Evolutionary conservation across 2,888 invertebrate species (phyloP), one percentile per base, ranked within the genome.

Genomic region (Calameuta idolon): DNA sequence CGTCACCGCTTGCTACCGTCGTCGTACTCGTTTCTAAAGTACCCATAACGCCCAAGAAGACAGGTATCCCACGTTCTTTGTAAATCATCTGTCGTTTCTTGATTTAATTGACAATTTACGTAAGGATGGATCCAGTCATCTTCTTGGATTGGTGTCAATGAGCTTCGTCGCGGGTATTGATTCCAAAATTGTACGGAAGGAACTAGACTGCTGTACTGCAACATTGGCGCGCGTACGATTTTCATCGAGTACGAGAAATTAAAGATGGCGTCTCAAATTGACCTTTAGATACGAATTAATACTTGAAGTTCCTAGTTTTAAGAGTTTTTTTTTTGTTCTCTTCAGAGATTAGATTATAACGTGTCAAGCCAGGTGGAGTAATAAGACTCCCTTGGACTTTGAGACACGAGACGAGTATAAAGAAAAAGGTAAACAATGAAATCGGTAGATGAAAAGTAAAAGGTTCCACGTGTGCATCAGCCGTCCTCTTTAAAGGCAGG

Each of bases 271-370:
- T 23, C 55, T 55, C 55, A 23, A 55, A 55, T 55, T 55, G 55
- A 55, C 55, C 9, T 55, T 55, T 55, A 55, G 55, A 55, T 55
- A 55, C 55, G 55, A 55, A 55, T 55, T 55, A 74, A 74, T 40
- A 55, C 34, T 78, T 69, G 75, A 40, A 78, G 78, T 78, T 78
- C 78, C 78, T 78, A 75, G 78, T 71, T 71, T 78, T 76, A 78
- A 69, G 69, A 40, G 40, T 15, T 55, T 55, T 55, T 55, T 55
- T 55, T 37, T 37, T 37, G 12, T 37, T 55, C 55, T 23, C 40
- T 23, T 55, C 55, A 9, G 55, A 55, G 55, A 55, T 55, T 55
- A 55, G 55, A 55, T 55, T 55, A 55, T 55, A 55, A 55, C 55
- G 55, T 55, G 55, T 55, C 23, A 23, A 23, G 23, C 23, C 55